Evolutionary conservation across 1,140 invertebrate species (phyloP), one percentile per base, ranked within the genome.

Genomic region (Caenorhabditis latens): DNA sequence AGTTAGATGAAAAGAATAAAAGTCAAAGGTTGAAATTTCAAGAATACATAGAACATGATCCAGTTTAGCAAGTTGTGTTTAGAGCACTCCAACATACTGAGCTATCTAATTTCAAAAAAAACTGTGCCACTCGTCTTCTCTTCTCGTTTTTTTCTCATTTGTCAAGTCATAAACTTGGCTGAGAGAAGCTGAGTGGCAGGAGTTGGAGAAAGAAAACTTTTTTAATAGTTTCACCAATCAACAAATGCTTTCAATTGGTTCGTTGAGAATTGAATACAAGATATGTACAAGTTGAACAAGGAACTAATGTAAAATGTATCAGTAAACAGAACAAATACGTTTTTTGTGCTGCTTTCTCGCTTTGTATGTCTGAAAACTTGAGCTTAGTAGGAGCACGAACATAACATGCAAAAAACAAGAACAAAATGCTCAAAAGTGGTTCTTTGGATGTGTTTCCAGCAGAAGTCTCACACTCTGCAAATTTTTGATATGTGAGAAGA

Each of bases 21-120:
- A 9, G 65, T 71, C 14, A 24, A 71, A 71, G 65, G 65, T 71
- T 46, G 65, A 71, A 71, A 5, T 48, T 71, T n/a, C 42, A 43
- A 65, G 57, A 61, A 61, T 8, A 65, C 61, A 65, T 32, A 42
- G 46, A 79, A 79, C 71, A 79, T 79, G 71, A 79, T 79, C 71
- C 46, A 79, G 71, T 79, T 79, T 19, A 79, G 46, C 40, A 50
- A 79, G 71, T 79, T 79, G 43, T 48, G 43, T 79, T 79, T 53
- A 24, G 71, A 50, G n/a, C 71, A 79, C 71, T 50, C n/a, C 40
- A n/a, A 50, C 71, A 79, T 46, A 46, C 71, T 50, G 21, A 42
- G 71, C 71, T 79, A 79, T 79, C 71, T 79, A 50, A 79, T 79
- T 79, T 79, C 71, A 48, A 79, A 79, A 43, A 79, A 63, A 63